Percentiles rank a stretch among this genome's conserved stretches.
Evolutionary conservation across 2,797 vertebrate genomes (phyloP).

Genomic region (Diglossa cyanea): DNA sequence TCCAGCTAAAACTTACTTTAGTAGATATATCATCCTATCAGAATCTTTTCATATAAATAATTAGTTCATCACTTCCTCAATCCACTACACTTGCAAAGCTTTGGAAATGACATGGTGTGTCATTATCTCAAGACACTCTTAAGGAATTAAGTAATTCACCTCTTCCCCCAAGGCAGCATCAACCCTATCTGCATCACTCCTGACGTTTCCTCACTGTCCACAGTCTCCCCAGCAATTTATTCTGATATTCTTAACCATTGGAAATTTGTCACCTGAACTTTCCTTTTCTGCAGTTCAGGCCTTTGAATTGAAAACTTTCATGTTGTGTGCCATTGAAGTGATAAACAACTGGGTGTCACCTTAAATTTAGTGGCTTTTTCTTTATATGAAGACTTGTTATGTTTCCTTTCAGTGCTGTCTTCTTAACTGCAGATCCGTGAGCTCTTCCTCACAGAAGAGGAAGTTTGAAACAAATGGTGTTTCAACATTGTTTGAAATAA

Average conservation of each 20-base stretch:
- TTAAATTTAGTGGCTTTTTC: neutral
- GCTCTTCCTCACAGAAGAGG: neutral
- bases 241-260: neutral
- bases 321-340: accelerated
- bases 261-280: neutral
- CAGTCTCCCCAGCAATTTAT: neutral
- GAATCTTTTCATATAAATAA: constrained; percentile 27
- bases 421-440: neutral
- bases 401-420: neutral
- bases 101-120: neutral
- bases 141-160: neutral
- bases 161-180: neutral
- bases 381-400: neutral
- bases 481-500: constrained; percentile 48
- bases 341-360: neutral
- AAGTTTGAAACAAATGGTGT: constrained; percentile 1
- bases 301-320: neutral
- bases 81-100: neutral
- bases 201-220: neutral
- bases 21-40: constrained; percentile 27
- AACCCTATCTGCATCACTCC: neutral
- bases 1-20: constrained; percentile 7
- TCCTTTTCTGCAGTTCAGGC: neutral
- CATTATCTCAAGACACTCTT: neutral
- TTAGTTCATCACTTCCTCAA: constrained; percentile 29